Percentiles rank a stretch among this genome's conserved stretches.
These are phyloP conservation scores for Ephydatia muelleri DNA, from an alignment of 37 sponge, comb jelly and placozoan species.

Conservation along the genomic window DNA sequence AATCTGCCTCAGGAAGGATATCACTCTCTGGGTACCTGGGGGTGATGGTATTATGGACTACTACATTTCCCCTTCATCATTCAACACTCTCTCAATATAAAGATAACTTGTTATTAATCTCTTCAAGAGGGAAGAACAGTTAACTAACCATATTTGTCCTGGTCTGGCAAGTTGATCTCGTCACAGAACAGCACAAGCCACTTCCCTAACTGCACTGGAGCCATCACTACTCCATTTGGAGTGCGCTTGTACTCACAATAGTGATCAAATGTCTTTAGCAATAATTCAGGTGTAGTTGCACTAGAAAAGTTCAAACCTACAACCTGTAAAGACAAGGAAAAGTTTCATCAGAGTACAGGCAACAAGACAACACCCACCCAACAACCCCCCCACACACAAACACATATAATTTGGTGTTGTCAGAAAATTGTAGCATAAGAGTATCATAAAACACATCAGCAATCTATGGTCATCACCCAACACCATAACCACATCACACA, in stretches of 20 bases:
- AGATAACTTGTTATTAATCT: not conserved
- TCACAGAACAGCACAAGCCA: slow-evolving; percentile 99
- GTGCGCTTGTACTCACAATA: slow-evolving; percentile 98
- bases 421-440: slow-evolving; percentile 12
- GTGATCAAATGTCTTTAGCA: slow-evolving; percentile 98
- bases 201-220: slow-evolving; percentile 95
- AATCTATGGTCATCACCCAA: slow-evolving; percentile 2
- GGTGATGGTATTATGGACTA: not conserved
- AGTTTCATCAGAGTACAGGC: not conserved
- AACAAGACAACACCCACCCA: too few species aligned
- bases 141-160: slow-evolving; percentile 85
- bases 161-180: slow-evolving; percentile 95
- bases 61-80: not conserved
- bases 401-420: not conserved
- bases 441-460: not conserved
- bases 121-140: too few species aligned
- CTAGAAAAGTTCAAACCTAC: slow-evolving; percentile 96
- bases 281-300: slow-evolving; percentile 96
- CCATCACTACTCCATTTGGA: slow-evolving; percentile 95
- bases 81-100: not conserved
- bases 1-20: slow-evolving; percentile 95
- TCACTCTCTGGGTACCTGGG: slow-evolving; percentile 93
- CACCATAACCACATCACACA: not conserved
- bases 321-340: slow-evolving; percentile 51
- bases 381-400: not conserved